A percentile compares a stretch with the other conserved stretches of the same genome.
Conservation (phyloP, 2,888 invertebrate species). For the Ornithoptera alexandrae region DNA sequence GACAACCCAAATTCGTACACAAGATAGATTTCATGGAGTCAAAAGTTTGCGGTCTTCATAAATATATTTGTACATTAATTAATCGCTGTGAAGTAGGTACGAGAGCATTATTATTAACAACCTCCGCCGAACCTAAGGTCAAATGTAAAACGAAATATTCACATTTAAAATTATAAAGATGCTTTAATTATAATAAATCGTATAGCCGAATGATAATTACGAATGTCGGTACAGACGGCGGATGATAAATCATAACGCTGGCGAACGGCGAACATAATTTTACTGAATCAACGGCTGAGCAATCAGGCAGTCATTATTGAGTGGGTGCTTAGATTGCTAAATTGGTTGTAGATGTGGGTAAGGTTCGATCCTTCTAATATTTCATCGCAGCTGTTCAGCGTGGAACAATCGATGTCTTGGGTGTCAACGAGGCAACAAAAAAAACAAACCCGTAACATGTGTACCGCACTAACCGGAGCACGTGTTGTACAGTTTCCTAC, state of each 20-base stretch:
- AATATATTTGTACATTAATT: slow-evolving; percentile 11
- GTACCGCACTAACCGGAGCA: slow-evolving; percentile 51
- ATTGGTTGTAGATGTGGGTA: slow-evolving; percentile 50
- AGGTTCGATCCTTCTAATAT: slow-evolving; percentile 53
- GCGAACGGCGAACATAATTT: slow-evolving; percentile 61
- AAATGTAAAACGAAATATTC: slow-evolving; percentile 33
- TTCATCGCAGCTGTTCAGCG: slow-evolving; percentile 63
- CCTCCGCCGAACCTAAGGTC: slow-evolving; percentile 44
- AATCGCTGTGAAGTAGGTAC: slow-evolving; percentile 2
- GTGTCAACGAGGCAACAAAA: slow-evolving; percentile 50
- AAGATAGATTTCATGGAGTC: slow-evolving; percentile 12
- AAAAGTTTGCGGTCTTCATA: slow-evolving; percentile 6
- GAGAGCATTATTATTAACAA: slow-evolving; percentile 1
- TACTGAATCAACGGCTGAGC: slow-evolving; percentile 67
- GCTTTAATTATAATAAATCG: slow-evolving; percentile 66
- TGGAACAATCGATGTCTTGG: slow-evolving; percentile 63
- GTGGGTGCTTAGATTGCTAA: slow-evolving; percentile 70
- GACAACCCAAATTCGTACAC: slow-evolving; percentile 4
- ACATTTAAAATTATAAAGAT: slow-evolving; percentile 23
- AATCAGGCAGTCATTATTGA: slow-evolving; percentile 62
- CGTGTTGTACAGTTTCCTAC: slow-evolving; percentile 54
- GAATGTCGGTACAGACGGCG: slow-evolving; percentile 43
- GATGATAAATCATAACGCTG: slow-evolving; percentile 66
- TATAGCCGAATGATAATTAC: slow-evolving; percentile 59
- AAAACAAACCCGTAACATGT: slow-evolving; percentile 63